These are phyloP conservation scores for Drosophila paracracens DNA, from an alignment of 2,888 invertebrate species.

Conservation along the genomic window DNA sequence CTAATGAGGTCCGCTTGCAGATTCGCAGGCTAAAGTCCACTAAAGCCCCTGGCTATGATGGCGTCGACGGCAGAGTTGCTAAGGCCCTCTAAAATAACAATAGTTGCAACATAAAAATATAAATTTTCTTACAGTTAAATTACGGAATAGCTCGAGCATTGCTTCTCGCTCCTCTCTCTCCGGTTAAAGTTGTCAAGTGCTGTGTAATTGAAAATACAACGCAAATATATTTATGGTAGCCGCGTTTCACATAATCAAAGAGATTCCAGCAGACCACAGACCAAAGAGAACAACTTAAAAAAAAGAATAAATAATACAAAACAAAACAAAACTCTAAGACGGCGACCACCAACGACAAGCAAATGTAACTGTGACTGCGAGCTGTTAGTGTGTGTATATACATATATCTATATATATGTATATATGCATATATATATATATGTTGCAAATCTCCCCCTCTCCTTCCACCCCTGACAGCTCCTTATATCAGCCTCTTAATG, in stretches of 20 bases:
- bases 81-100: not conserved
- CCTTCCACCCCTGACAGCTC: too few relatives aligned
- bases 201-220: conserved; percentile 1
- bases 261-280: conserved; percentile 19
- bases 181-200: not conserved
- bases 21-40: too few relatives aligned
- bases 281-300: conserved; percentile 30
- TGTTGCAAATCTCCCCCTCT: too few relatives aligned
- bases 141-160: not conserved
- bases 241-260: conserved; percentile 73
- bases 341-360: conserved; percentile 77
- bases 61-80: too few relatives aligned
- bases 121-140: not conserved
- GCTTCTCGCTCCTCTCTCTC: not conserved
- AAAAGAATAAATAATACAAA: conserved; percentile 8
- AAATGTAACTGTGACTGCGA: conserved; percentile 53
- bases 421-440: conserved; percentile 27
- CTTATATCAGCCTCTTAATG: too few relatives aligned
- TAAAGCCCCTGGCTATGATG: too few relatives aligned
- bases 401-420: conserved; percentile 21
- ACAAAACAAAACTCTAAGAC: conserved; percentile 24
- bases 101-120: not conserved
- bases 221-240: conserved; percentile 68
- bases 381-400: conserved; percentile 28
- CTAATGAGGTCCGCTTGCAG: too few relatives aligned